These are phyloP conservation scores for Rotaria socialis DNA, from an alignment of 2,888 invertebrate species.

Conservation along the genomic window DNA sequence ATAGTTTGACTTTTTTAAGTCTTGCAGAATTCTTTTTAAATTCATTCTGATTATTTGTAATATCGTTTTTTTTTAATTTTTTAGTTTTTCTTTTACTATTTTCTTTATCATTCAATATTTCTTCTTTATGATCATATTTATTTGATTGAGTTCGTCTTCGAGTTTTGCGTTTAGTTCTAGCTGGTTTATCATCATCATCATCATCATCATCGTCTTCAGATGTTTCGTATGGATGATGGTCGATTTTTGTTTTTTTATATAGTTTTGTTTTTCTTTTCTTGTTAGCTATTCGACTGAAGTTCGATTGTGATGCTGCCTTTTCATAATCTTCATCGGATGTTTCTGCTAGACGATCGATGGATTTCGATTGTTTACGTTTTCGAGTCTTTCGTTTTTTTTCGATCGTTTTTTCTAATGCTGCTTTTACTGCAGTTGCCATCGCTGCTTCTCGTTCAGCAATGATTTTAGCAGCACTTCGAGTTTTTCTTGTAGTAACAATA, in stretches of 20 bases:
- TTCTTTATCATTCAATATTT: background rate
- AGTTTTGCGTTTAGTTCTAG: background rate
- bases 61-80: background rate
- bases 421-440: background rate
- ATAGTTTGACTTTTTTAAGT: background rate
- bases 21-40: background rate
- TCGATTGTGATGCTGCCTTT: background rate
- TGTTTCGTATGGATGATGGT: background rate
- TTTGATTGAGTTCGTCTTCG: background rate
- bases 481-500: background rate
- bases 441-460: constrained; percentile 1
- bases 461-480: constrained; percentile 3
- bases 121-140: background rate
- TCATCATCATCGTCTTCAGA: background rate
- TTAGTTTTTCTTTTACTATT: background rate
- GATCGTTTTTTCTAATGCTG: background rate
- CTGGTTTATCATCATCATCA: background rate
- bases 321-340: background rate
- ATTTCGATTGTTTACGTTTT: constrained; percentile 15
- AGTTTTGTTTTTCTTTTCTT: background rate
- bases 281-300: background rate
- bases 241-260: background rate
- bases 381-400: background rate
- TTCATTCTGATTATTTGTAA: background rate
- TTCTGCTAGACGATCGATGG: background rate